phyloP scores from a whole-genome alignment of 2,888 invertebrate genomes.

The Apoda limacodes region DNA sequence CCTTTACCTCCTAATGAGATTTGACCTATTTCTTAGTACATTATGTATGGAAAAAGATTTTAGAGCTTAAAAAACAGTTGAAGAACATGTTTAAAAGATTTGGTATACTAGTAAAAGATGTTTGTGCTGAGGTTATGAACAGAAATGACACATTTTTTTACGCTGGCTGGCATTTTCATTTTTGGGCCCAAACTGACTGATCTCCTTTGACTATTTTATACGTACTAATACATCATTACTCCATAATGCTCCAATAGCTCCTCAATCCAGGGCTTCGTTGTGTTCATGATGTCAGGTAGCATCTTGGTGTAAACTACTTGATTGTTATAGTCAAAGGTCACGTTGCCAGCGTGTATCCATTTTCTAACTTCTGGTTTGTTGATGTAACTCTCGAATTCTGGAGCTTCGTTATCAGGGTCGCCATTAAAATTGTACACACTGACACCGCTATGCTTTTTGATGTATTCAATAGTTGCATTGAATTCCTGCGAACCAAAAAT shows the following conservation, averaged over 20 bases:
- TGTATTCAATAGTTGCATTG: constrained; percentile 40
- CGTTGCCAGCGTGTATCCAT: constrained; percentile 43
- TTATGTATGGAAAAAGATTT: too few relatives aligned
- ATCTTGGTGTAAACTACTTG: constrained; percentile 71
- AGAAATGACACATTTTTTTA: too few relatives aligned
- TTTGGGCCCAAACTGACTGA: too few relatives aligned
- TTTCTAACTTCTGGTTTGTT: constrained; percentile 55
- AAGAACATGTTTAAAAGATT: too few relatives aligned
- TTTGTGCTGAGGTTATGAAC: too few relatives aligned
- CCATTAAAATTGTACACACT: constrained; percentile 30
- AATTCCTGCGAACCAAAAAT: constrained; percentile 40
- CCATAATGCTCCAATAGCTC: constrained; percentile 71
- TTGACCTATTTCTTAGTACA: too few relatives aligned
- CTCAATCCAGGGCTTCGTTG: constrained; percentile 71
- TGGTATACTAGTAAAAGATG: too few relatives aligned
- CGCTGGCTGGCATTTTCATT: too few relatives aligned
- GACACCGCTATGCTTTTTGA: constrained; percentile 31
- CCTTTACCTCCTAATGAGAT: too few relatives aligned
- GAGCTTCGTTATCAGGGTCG: constrained; percentile 19
- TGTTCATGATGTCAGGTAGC: constrained; percentile 75
- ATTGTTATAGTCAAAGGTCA: constrained; percentile 32
- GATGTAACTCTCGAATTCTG: constrained; percentile 26
- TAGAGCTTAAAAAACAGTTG: too few relatives aligned
- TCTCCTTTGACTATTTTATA: constrained; percentile 10
- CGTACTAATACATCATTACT: constrained; percentile 75